Conservation (phyloP, 1,140 invertebrate genomes). For the Atta colombica region DNA sequence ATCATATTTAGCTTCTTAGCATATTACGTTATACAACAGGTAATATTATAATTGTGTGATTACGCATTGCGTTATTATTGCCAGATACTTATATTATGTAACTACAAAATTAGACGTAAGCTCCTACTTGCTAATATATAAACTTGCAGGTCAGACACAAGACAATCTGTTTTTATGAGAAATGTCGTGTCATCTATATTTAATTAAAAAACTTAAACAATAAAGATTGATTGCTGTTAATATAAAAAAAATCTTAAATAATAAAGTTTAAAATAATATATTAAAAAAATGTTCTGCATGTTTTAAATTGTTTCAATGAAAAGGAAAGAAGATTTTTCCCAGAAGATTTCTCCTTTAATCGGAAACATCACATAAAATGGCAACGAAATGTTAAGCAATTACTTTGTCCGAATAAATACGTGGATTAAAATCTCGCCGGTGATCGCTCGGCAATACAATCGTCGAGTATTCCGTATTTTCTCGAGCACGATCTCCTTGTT, state of each 20-base stretch:
- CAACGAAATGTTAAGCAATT: slow-evolving; percentile 34
- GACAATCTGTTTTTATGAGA: not conserved
- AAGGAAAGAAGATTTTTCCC: not conserved
- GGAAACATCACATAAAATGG: not conserved
- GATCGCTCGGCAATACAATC: slow-evolving; percentile 1
- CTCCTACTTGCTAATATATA: not conserved
- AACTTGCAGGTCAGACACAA: not conserved
- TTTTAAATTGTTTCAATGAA: not conserved
- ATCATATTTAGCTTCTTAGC: not conserved
- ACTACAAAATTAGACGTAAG: not conserved
- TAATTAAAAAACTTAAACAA: slow-evolving; percentile 8
- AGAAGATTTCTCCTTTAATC: not conserved
- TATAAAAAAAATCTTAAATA: not conserved
- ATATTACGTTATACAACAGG: slow-evolving; percentile 1
- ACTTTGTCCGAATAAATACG: not conserved
- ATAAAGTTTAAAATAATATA: not conserved
- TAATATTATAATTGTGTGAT: slow-evolving; percentile 3
- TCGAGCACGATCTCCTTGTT: slow-evolving; percentile 10
- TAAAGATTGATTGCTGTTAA: not conserved
- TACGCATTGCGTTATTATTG: not conserved
- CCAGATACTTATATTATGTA: slow-evolving; percentile 21
- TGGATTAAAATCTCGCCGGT: slow-evolving; percentile 14
- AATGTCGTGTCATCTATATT: not conserved
- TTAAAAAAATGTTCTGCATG: no score
- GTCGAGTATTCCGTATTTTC: not conserved